phyloP scores from a whole-genome alignment of 53 echinoderm and acorn worm genomes.

The Antedon mediterranea region DNA sequence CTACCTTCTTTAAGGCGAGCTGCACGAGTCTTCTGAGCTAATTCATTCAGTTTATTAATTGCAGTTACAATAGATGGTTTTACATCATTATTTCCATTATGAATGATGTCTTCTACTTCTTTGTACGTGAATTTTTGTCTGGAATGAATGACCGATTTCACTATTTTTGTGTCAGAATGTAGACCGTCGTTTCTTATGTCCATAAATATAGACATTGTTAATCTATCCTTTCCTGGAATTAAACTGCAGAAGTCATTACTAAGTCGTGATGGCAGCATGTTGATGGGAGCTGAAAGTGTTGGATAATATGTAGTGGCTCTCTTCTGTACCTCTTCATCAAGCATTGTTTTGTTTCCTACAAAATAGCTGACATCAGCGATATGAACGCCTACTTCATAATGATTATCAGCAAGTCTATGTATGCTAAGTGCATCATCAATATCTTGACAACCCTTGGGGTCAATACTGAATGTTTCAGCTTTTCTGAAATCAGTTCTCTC shows the following conservation, averaged over 20 bases:
- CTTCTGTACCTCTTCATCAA: conserved; percentile 53
- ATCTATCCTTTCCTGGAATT: conserved; percentile 38
- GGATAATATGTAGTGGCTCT: conserved; percentile 70
- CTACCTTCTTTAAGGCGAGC: conserved; percentile 37
- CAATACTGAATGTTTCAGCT: conserved; percentile 59
- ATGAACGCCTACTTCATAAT: conserved; percentile 49
- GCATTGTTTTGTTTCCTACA: conserved; percentile 27
- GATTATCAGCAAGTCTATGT: conserved; percentile 15
- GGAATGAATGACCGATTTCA: conserved; percentile 46
- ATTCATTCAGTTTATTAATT: neutral
- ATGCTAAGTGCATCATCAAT: conserved; percentile 79
- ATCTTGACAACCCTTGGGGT: conserved; percentile 47
- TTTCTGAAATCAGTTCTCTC: conserved; percentile 33
- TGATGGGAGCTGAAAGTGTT: conserved; percentile 22
- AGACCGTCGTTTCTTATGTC: conserved; percentile 29
- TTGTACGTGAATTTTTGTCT: conserved; percentile 43
- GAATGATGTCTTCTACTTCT: conserved; percentile 51
- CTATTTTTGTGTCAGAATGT: conserved; percentile 5
- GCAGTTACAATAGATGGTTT: neutral
- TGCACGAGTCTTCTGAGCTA: conserved; percentile 35
- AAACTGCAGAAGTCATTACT: conserved; percentile 59
- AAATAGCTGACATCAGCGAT: conserved; percentile 76
- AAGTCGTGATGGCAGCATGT: conserved; percentile 60
- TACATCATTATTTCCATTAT: neutral
- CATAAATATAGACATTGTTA: conserved; percentile 53